These are phyloP conservation scores for Chesias legatella DNA, from an alignment of 2,888 invertebrate species.

Conservation along the genomic window DNA sequence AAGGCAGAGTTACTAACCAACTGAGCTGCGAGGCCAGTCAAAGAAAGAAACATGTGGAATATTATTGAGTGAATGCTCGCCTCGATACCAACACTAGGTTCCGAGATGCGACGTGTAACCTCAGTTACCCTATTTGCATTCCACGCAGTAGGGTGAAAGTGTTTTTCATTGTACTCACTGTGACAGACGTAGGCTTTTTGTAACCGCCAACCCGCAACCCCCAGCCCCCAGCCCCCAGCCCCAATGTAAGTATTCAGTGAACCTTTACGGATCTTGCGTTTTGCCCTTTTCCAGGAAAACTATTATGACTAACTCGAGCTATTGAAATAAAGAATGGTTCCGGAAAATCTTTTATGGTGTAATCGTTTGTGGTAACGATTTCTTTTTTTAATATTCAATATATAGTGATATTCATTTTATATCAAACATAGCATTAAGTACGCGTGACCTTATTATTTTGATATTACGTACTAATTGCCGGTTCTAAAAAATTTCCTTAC, in stretches of 20 bases:
- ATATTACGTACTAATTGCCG: too few species aligned
- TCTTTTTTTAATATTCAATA: too few species aligned
- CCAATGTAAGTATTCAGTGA: conserved; percentile 24
- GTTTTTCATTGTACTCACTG: conserved; percentile 67
- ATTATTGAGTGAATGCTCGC: too few species aligned
- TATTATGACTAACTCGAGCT: conserved; percentile 14
- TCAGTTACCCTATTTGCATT: conserved; percentile 61
- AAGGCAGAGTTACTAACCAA: too few species aligned
- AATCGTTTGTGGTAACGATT: conserved; percentile 7
- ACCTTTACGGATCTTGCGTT: conserved; percentile 22
- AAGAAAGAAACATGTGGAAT: too few species aligned
- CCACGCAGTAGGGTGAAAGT: conserved; percentile 58
- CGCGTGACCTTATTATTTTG: too few species aligned
- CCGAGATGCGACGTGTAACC: conserved; percentile 23
- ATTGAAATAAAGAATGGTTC: conserved; percentile 14
- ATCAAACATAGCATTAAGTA: too few species aligned
- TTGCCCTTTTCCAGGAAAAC: conserved; percentile 35
- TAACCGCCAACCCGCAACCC: conserved; percentile 31
- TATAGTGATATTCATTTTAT: too few species aligned
- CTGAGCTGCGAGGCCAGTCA: too few species aligned
- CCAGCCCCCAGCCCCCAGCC: conserved; percentile 29
- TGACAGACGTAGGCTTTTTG: conserved; percentile 59
- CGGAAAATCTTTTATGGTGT: conserved; percentile 5
- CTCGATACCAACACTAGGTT: background rate
- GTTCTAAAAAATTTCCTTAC: too few species aligned